Conservation (phyloP, 2,113 vertebrate species). For the Poeciliopsis retropinna region DNA sequence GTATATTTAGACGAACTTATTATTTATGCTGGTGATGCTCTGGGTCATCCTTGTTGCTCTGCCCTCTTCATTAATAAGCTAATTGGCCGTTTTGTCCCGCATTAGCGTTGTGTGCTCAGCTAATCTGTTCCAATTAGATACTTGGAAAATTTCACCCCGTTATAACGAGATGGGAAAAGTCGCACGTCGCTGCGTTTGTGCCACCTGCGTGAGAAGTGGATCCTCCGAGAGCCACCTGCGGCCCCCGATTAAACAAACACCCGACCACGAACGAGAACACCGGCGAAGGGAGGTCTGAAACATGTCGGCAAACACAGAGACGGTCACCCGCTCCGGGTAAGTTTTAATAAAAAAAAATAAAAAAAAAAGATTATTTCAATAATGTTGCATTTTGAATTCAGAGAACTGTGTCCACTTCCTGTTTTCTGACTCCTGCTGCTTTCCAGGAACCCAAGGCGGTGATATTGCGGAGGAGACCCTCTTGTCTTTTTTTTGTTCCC, state of each 20-base stretch:
- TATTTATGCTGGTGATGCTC: neutral
- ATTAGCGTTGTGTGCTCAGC: conserved; percentile 85
- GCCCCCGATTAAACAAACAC: conserved; percentile 51
- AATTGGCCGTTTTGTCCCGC: conserved; percentile 76
- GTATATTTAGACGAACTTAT: neutral
- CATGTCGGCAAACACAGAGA: neutral
- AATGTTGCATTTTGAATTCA: neutral
- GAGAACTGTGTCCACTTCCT: too few relatives aligned
- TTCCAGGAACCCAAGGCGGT: conserved; percentile 68
- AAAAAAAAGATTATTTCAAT: neutral
- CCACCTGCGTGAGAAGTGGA: conserved; percentile 74
- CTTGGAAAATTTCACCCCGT: conserved; percentile 81
- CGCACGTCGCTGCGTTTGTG: conserved; percentile 73
- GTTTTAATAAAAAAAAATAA: too few relatives aligned
- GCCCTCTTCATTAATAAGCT: conserved; percentile 65
- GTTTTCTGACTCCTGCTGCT: too few relatives aligned
- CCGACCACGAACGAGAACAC: neutral
- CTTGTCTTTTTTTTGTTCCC: conserved; percentile 86
- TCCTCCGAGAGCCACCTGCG: conserved; percentile 56
- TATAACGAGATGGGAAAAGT: conserved; percentile 85
- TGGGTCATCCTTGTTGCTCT: neutral
- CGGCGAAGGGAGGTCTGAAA: neutral
- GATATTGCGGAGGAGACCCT: conserved; percentile 73
- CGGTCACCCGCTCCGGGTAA: too few relatives aligned
- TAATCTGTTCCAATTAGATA: conserved; percentile 78